These are phyloP conservation scores for Papilio glaucus DNA, from an alignment of 1,140 invertebrate species.

Conservation along the genomic window DNA sequence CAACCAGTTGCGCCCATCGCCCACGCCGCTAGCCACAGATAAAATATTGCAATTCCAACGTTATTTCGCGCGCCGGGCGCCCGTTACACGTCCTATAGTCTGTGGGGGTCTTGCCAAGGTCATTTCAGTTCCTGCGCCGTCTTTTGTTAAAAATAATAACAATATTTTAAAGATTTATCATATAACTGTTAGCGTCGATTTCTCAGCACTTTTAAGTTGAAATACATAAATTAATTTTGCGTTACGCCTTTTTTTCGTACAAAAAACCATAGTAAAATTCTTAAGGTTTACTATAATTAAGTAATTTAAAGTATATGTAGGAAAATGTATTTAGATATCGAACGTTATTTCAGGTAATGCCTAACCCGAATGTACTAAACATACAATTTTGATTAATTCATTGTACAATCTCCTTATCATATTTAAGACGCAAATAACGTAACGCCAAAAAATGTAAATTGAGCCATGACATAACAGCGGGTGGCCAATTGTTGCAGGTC, in stretches of 20 bases:
- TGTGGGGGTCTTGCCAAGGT: not conserved
- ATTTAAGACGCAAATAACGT: not conserved
- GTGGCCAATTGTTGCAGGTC: slow-evolving; percentile 47
- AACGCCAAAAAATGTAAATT: slow-evolving; percentile 9
- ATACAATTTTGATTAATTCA: too few relatives aligned
- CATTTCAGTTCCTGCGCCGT: not conserved
- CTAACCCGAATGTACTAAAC: too few relatives aligned
- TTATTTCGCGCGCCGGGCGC: not conserved
- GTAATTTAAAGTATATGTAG: too few relatives aligned
- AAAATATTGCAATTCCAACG: slow-evolving; percentile 26
- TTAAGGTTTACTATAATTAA: too few relatives aligned
- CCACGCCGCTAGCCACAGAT: slow-evolving; percentile 1
- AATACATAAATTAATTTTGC: too few relatives aligned
- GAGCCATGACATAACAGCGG: slow-evolving; percentile 7
- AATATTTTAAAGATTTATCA: too few relatives aligned
- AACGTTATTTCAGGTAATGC: too few relatives aligned
- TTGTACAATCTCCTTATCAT: not conserved
- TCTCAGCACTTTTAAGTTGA: too few relatives aligned
- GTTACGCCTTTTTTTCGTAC: too few relatives aligned
- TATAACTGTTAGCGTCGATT: too few relatives aligned
- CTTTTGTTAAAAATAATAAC: not conserved
- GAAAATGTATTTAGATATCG: too few relatives aligned
- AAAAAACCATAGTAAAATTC: too few relatives aligned
- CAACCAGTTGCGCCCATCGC: slow-evolving; percentile 34
- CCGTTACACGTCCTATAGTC: not conserved